Evolutionary conservation across 1,140 invertebrate genomes (phyloP).

Genomic region (Leptonema lineaticorne): DNA sequence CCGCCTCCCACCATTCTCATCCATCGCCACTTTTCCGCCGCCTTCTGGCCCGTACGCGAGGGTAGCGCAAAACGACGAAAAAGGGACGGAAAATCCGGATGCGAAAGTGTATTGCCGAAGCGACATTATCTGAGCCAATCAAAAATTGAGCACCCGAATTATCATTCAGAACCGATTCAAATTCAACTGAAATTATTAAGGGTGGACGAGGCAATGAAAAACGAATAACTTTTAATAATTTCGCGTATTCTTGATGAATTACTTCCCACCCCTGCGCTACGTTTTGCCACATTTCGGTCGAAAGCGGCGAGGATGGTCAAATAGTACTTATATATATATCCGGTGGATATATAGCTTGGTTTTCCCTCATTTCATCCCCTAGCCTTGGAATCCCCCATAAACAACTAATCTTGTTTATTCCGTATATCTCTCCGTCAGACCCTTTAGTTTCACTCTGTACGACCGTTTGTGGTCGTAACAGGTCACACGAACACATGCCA

Average conservation of each 20-base stretch:
- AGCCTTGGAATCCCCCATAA: not conserved
- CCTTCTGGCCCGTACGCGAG: not conserved
- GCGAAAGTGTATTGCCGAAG: not conserved
- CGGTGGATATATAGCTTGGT: too few relatives aligned
- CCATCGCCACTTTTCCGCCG: not conserved
- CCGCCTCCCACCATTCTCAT: not conserved
- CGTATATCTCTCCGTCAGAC: constrained; percentile 23
- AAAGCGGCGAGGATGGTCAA: too few relatives aligned
- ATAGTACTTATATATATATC: too few relatives aligned
- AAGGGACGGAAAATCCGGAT: not conserved
- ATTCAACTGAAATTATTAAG: too few relatives aligned
- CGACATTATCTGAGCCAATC: not conserved
- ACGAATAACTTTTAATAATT: too few relatives aligned
- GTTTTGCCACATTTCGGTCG: too few relatives aligned
- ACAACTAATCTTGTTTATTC: constrained; percentile 32
- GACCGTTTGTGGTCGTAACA: constrained; percentile 8
- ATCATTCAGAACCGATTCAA: too few relatives aligned
- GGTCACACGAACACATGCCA: not conserved
- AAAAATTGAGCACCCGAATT: too few relatives aligned
- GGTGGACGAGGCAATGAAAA: too few relatives aligned
- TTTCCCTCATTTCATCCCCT: not conserved
- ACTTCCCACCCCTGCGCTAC: too few relatives aligned
- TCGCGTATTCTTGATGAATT: too few relatives aligned
- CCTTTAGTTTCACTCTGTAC: constrained; percentile 13
- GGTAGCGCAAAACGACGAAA: not conserved